Conservation (phyloP, 2,113 vertebrate species). For the Thermophis baileyi region DNA sequence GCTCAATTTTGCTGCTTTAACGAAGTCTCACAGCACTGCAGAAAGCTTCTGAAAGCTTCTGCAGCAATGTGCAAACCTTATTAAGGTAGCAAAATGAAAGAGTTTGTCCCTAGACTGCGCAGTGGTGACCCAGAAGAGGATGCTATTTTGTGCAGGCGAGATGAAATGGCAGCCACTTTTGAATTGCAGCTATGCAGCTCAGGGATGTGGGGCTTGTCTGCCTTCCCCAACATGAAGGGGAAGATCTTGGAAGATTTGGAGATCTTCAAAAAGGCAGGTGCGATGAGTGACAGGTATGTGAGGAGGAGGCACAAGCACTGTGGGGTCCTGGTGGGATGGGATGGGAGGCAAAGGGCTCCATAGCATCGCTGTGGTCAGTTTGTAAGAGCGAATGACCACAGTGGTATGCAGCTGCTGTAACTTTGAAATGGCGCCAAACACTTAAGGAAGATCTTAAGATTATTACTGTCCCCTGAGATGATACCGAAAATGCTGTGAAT, state of each 20-base stretch:
- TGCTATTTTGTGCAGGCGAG: background rate
- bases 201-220: background rate
- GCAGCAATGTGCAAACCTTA: background rate
- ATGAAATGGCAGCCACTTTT: background rate
- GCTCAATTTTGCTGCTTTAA: background rate
- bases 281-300: background rate
- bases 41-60: background rate
- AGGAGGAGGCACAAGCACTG: background rate
- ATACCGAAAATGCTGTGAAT: too few species aligned
- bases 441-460: too few species aligned
- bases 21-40: background rate
- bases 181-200: background rate
- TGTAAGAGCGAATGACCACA: background rate
- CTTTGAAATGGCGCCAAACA: background rate
- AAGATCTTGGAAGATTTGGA: background rate
- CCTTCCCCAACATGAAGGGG: background rate
- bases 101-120: background rate
- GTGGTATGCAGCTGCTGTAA: background rate
- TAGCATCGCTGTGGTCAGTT: too few species aligned
- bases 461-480: too few species aligned
- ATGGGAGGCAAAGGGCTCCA: too few species aligned
- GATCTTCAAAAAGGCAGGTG: background rate
- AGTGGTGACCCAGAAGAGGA: background rate
- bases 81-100: background rate
- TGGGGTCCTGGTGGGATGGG: too few species aligned